phyloP scores from a whole-genome alignment of 2,797 vertebrate genomes.

The Enteromius paludinosus region DNA sequence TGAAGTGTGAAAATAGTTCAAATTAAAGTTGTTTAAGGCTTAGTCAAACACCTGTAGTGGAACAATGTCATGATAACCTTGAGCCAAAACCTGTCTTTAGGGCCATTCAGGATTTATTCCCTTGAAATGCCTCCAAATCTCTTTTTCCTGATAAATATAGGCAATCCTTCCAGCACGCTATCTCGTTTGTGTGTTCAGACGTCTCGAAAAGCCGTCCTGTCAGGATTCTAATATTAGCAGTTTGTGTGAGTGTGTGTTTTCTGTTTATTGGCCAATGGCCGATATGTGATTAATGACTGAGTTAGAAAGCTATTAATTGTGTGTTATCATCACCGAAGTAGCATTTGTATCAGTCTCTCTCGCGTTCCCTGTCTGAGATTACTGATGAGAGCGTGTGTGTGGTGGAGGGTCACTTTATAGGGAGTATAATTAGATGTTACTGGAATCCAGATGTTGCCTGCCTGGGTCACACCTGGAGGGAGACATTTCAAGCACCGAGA shows the following conservation, averaged over 20 bases:
- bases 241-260: slow-evolving; percentile 1
- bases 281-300: slow-evolving; percentile 40
- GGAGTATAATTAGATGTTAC: slow-evolving; percentile 51
- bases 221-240: slow-evolving; percentile 23
- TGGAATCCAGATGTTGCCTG: slow-evolving; percentile 55
- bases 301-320: slow-evolving; percentile 49
- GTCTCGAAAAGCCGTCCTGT: neutral
- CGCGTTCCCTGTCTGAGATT: slow-evolving; percentile 1
- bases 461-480: slow-evolving; percentile 53
- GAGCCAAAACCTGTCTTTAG: neutral
- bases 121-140: neutral
- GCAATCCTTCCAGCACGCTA: slow-evolving; percentile 3
- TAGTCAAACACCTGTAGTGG: neutral
- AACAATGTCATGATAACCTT: neutral
- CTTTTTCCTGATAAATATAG: neutral
- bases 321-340: slow-evolving; percentile 39
- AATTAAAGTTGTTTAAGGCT: neutral
- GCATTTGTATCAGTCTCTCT: slow-evolving; percentile 39
- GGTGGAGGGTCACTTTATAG: slow-evolving; percentile 42
- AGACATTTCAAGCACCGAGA: slow-evolving; percentile 30
- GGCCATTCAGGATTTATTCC: neutral
- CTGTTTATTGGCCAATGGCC: slow-evolving; percentile 3
- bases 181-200: slow-evolving; percentile 4
- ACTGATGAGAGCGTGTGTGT: slow-evolving; percentile 19
- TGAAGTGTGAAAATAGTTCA: neutral